Evolutionary conservation across 2,888 invertebrate species (phyloP), one percentile per base, ranked within the genome.

Genomic region (Pseudanteris insignis): DNA sequence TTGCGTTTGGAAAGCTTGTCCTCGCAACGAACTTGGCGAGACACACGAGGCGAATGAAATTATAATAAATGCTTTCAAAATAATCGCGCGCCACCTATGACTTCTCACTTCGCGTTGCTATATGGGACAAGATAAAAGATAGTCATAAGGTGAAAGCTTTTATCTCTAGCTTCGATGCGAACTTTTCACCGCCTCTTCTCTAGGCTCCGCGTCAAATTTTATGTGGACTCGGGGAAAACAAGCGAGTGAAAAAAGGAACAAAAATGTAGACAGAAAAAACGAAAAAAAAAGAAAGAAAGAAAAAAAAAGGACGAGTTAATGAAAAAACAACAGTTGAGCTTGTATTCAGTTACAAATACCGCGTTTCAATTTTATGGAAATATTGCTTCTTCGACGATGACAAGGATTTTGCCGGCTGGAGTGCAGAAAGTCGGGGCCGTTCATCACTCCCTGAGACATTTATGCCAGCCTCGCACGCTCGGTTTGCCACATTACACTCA

Each of bases 401-500:
- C 58, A 57, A 59, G 47, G 46, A 60, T 66, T 57, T 37, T 29
- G 21, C 37, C 33, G 55, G 63, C 37, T 29, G 28, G 34, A 13
- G 43, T 36, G 47, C 36, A 40, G 51, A 67, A 68, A 64, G 65
- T 68, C 57, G 62, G 59, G 60, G 57, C 29, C 63, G 62, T 71
- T 68, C 64, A 72, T 71, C 70, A 71, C 67, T 37, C 43, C 37
- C 14, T 55, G 67, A 66, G 70, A 70, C 71, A 65, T 73, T 73
- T 70, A 71, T 71, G 71, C 69, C 53, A 69, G 70, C 67, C 67
- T 68, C 65, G 70, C 64, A 58, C 63, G 59, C 32, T 67, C 66
- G 62, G 61, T 68, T 72, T 70, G 66, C 70, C 67, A 66, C 70
- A 66, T 71, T 71, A 69, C 70, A 65, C 67, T 69, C 65, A 68